Percentiles rank a stretch among this genome's conserved stretches.
phyloP scores from a whole-genome alignment of 2,888 invertebrate genomes.

The Pyrochroa serraticornis region DNA sequence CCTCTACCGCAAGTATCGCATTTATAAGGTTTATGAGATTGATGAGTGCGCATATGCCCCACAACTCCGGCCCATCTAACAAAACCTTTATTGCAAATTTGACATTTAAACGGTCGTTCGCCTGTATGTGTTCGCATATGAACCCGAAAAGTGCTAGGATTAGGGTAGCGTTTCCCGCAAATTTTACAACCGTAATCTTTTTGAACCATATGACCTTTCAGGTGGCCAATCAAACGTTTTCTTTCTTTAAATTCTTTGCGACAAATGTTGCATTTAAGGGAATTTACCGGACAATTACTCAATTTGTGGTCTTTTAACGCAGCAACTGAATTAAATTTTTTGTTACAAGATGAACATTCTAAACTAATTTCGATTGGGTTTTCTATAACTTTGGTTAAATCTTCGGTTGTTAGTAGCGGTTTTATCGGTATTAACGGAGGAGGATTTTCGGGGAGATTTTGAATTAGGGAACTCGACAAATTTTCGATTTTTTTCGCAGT shows the following conservation, averaged over 20 bases:
- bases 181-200: constrained; percentile 55
- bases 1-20: constrained; percentile 53
- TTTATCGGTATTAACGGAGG: constrained; percentile 54
- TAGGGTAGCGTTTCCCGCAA: constrained; percentile 55
- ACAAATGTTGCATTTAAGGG: constrained; percentile 52
- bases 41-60: constrained; percentile 53
- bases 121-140: constrained; percentile 69
- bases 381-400: constrained; percentile 36
- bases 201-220: constrained; percentile 53
- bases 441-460: constrained; percentile 41
- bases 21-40: constrained; percentile 48
- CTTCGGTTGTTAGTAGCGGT: constrained; percentile 37
- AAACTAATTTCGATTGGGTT: constrained; percentile 39
- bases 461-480: neutral
- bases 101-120: constrained; percentile 54
- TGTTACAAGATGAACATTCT: constrained; percentile 45
- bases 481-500: constrained; percentile 27
- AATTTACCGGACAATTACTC: constrained; percentile 40
- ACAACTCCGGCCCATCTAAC: constrained; percentile 54
- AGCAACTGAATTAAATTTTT: constrained; percentile 45
- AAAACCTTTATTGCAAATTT: constrained; percentile 54
- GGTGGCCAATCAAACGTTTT: constrained; percentile 51
- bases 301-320: constrained; percentile 47
- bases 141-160: constrained; percentile 56
- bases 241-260: constrained; percentile 50